phyloP scores from a whole-genome alignment of 2,113 vertebrate species.

The Sardina pilchardus region DNA sequence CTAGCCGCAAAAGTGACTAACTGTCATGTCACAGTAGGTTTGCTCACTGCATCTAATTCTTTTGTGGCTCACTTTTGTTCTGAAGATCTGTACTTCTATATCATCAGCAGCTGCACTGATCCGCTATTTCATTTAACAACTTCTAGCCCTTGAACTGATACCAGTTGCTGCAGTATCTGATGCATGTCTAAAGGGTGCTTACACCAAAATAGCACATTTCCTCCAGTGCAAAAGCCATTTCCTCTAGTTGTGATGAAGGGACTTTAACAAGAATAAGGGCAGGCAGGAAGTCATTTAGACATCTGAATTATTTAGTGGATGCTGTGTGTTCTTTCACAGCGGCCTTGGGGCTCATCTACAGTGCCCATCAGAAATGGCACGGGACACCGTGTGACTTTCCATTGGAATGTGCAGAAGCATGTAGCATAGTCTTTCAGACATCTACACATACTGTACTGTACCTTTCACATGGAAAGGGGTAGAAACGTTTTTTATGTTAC shows the following conservation, averaged over 20 bases:
- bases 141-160: no score
- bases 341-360: background rate
- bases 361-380: background rate
- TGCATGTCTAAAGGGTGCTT: background rate
- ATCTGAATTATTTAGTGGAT: slow-evolving; percentile 3
- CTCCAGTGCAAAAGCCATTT: background rate
- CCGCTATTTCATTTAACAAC: no score
- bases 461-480: background rate
- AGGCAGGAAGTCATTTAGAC: slow-evolving; percentile 3
- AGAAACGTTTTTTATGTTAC: no score
- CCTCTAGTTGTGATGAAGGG: background rate
- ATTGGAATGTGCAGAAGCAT: background rate
- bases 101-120: background rate
- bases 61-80: background rate
- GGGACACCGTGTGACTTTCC: background rate
- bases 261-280: background rate
- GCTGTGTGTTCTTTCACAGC: background rate
- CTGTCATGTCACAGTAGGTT: background rate
- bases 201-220: background rate
- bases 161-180: background rate
- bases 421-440: background rate
- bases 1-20: background rate
- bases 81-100: background rate
- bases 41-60: background rate
- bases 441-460: background rate